Evolutionary conservation across 1,140 invertebrate species (phyloP).

Genomic region (Ceratina australensis): DNA sequence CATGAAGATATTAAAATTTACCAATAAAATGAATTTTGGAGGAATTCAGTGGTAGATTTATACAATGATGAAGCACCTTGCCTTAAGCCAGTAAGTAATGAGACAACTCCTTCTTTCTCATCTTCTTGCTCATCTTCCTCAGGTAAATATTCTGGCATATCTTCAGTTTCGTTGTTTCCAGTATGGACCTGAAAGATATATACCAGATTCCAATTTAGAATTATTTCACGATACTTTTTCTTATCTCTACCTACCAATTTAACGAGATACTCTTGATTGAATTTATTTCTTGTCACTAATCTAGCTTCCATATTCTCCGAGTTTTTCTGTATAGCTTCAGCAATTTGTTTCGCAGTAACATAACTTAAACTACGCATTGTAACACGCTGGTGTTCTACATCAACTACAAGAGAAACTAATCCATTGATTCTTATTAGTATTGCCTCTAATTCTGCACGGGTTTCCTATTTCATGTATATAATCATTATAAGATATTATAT

Average conservation of each 20-base stretch:
- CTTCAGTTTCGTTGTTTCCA: constrained; percentile 71
- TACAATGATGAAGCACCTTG: constrained; percentile 78
- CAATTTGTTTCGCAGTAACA: constrained; percentile 77
- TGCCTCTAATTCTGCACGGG: constrained; percentile 74
- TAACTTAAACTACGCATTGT: constrained; percentile 77
- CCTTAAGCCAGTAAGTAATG: constrained; percentile 76
- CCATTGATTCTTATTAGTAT: constrained; percentile 77
- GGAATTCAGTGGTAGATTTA: constrained; percentile 77
- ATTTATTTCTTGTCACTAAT: constrained; percentile 78
- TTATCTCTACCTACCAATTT: constrained; percentile 68
- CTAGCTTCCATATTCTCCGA: constrained; percentile 76
- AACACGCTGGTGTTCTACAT: constrained; percentile 78
- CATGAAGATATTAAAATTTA: constrained; percentile 59
- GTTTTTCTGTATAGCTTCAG: constrained; percentile 76
- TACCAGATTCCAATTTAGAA: not conserved
- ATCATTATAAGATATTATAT: constrained; percentile 1
- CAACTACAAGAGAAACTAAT: constrained; percentile 77
- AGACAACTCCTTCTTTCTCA: constrained; percentile 76
- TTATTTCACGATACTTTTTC: not conserved
- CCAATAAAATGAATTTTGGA: constrained; percentile 79
- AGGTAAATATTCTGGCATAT: constrained; percentile 77
- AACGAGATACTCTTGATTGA: constrained; percentile 79
- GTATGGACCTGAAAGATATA: constrained; percentile 63
- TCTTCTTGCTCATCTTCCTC: constrained; percentile 76
- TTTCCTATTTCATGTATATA: constrained; percentile 65